phyloP scores from a whole-genome alignment of 2,888 invertebrate genomes.

The Hoplodrina blanda region DNA sequence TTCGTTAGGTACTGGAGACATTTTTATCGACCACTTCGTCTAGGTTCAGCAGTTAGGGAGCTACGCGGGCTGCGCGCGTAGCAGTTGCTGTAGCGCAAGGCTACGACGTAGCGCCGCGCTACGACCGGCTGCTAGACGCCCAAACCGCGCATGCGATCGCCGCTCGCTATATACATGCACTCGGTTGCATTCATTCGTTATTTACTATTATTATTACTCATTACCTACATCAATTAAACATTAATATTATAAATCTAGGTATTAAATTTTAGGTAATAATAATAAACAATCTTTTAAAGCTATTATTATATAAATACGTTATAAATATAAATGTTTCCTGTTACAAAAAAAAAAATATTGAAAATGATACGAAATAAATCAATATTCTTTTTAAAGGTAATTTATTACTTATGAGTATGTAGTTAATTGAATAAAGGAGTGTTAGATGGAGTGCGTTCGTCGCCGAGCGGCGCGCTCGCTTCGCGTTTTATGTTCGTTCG shows the following conservation, averaged over 20 bases:
- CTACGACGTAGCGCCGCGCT: slow-evolving; percentile 65
- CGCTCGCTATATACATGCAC: slow-evolving; percentile 85
- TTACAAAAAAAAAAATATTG: slow-evolving; percentile 90
- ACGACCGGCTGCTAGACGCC: slow-evolving; percentile 66
- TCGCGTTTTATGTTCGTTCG: slow-evolving; percentile 85
- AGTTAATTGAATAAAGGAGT: slow-evolving; percentile 90
- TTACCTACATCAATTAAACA: slow-evolving; percentile 91
- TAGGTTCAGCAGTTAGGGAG: slow-evolving; percentile 75
- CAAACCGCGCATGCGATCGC: slow-evolving; percentile 71
- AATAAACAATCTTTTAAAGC: slow-evolving; percentile 91
- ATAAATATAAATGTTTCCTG: slow-evolving; percentile 91
- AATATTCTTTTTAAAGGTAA: slow-evolving; percentile 90
- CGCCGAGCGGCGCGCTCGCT: slow-evolving; percentile 85
- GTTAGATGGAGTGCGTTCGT: slow-evolving; percentile 86
- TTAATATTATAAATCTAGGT: slow-evolving; percentile 90
- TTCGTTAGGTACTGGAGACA: slow-evolving; percentile 87
- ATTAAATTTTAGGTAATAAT: slow-evolving; percentile 91
- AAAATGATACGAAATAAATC: slow-evolving; percentile 91
- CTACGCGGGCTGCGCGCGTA: slow-evolving; percentile 70
- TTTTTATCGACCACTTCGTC: slow-evolving; percentile 83
- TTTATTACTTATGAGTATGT: slow-evolving; percentile 90
- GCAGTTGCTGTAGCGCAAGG: slow-evolving; percentile 59
- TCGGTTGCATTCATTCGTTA: slow-evolving; percentile 88
- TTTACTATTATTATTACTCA: slow-evolving; percentile 89
- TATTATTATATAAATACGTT: slow-evolving; percentile 91